Percentiles rank a stretch among this genome's conserved stretches.
These are phyloP conservation scores for Spodoptera picta DNA, from an alignment of 2,888 invertebrate genomes.

Conservation along the genomic window DNA sequence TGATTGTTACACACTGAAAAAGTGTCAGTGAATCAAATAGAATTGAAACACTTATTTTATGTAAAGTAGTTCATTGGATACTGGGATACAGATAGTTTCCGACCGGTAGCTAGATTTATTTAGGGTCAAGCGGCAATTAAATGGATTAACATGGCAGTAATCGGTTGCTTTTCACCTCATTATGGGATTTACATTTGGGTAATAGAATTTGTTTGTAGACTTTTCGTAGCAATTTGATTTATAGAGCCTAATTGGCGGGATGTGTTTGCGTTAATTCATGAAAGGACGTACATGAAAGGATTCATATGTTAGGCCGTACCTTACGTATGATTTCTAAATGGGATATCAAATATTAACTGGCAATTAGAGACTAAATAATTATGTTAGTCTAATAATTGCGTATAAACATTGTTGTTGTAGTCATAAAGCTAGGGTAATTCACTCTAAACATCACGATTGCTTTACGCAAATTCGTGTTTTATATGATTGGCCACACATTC, in stretches of 20 bases:
- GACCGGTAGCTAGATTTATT: conserved; percentile 28
- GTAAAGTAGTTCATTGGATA: conserved; percentile 8
- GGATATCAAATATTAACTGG: too few species aligned
- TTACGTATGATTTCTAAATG: not conserved
- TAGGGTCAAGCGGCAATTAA: conserved; percentile 18
- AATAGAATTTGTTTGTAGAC: conserved; percentile 17
- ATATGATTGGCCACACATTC: not conserved
- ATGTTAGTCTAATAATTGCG: too few species aligned
- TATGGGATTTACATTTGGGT: conserved; percentile 14
- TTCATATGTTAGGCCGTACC: conserved; percentile 3
- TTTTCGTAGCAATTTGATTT: conserved; percentile 19
- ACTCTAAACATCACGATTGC: too few species aligned
- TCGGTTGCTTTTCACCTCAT: conserved; percentile 41
- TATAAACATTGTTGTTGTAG: too few species aligned
- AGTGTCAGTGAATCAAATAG: too few species aligned
- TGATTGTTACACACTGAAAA: too few species aligned
- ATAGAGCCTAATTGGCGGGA: conserved; percentile 13
- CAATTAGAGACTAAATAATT: too few species aligned
- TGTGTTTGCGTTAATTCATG: conserved; percentile 8
- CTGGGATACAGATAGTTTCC: conserved; percentile 2
- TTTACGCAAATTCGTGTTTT: too few species aligned
- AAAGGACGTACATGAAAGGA: not conserved
- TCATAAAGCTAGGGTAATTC: too few species aligned
- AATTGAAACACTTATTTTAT: conserved; percentile 7
- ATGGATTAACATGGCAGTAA: conserved; percentile 37